Evolutionary conservation across 2,113 vertebrate genomes (phyloP).

Genomic region (Gobiocypris rarus): DNA sequence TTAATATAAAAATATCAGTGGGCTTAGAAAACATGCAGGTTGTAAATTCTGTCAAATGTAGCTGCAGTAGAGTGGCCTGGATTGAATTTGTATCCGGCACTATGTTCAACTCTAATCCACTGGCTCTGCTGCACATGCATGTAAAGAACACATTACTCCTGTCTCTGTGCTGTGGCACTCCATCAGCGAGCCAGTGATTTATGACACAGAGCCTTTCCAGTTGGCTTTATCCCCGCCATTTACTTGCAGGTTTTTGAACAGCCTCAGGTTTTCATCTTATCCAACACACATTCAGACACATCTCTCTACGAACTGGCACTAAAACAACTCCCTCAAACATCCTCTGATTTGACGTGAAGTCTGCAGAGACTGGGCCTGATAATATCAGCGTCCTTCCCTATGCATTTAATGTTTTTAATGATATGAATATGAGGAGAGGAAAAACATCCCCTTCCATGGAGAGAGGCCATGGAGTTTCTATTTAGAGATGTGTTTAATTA

Average conservation of each 20-base stretch:
- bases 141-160: slow-evolving; percentile 9
- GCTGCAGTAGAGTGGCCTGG: background rate
- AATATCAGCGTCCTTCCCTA: background rate
- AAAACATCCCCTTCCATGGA: slow-evolving; percentile 27
- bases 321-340: slow-evolving; percentile 26
- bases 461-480: slow-evolving; percentile 32
- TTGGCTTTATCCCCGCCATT: slow-evolving; percentile 55
- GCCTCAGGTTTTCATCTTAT: slow-evolving; percentile 61
- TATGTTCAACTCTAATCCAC: background rate
- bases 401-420: slow-evolving; percentile 45
- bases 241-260: slow-evolving; percentile 55
- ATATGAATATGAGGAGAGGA: slow-evolving; percentile 18
- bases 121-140: slow-evolving; percentile 17
- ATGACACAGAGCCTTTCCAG: background rate
- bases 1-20: background rate
- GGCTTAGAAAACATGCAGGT: background rate
- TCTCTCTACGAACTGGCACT: slow-evolving; percentile 63
- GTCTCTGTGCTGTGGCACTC: slow-evolving; percentile 8
- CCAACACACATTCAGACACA: slow-evolving; percentile 59
- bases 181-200: slow-evolving; percentile 21
- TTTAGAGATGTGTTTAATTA: slow-evolving; percentile 50
- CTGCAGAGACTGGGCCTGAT: slow-evolving; percentile 44
- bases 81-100: slow-evolving; percentile 5
- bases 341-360: slow-evolving; percentile 42
- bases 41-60: background rate